Evolutionary conservation across 2,888 invertebrate species (phyloP), one percentile per base, ranked within the genome.

Genomic region (Cantharis rustica): DNA sequence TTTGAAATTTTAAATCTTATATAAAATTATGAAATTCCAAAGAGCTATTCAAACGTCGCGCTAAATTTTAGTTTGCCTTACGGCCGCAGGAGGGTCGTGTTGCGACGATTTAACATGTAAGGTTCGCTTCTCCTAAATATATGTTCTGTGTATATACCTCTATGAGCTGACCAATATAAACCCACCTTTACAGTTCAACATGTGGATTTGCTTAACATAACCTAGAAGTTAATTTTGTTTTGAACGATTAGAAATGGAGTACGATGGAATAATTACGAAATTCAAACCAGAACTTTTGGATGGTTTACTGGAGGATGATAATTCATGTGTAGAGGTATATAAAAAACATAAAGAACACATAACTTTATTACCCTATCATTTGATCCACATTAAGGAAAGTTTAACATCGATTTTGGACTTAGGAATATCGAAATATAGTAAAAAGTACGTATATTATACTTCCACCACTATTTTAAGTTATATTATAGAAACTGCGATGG

Each of bases 321-420:
- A 91, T 79, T 91, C 92, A 0, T 91, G 91, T 84, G 91, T 93
- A 31, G 83, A 89, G 79, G 69, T 86, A n/a, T n/a, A 47, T 16
- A 89, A 90, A 79, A 91, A 90, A 83, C 89, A 87, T 83, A 88
- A 89, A 10, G 90, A 91, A 84, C 92, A 92, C 82, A 82, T 93
- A 71, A 90, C 90, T 0, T 84, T 93, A 69, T 91, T 92, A 85
- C 93, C 93, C 7, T 91, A 91, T 89, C 92, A 93, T 84, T 87
- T 93, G 66, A 90, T 90, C 47, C 90, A 93, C 82, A 82, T 92
- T 20, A 90, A 89, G 73, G 89, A 90, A 77, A 91, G 93, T 10
- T 86, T 93, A 7, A 90, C 90, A 84, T 91, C 91, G 81, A 87
- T 92, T 80, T 85, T 93, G 68, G 90, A 90, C 82, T 89, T 89